A percentile compares a stretch with the other conserved stretches of the same genome.
Conservation (phyloP, 2,797 vertebrate species). For the Onychomys arenicola region DNA sequence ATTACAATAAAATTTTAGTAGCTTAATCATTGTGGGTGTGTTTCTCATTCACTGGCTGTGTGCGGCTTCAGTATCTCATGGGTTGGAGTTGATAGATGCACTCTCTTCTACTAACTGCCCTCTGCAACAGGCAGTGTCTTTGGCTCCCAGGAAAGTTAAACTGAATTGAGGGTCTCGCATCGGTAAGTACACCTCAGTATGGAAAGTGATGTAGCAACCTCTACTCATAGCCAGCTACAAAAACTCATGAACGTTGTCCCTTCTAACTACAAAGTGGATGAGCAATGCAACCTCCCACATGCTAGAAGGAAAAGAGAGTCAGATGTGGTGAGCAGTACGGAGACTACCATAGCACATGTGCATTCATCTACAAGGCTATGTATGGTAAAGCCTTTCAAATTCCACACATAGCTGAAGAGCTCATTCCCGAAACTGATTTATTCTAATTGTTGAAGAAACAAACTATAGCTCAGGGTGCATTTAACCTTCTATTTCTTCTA, state of each 20-base stretch:
- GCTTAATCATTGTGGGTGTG: background rate
- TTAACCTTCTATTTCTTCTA: slow-evolving; percentile 42
- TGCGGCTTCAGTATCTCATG: background rate
- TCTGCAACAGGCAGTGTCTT: background rate
- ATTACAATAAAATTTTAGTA: slow-evolving; percentile 2
- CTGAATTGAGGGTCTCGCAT: background rate
- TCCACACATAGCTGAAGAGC: background rate
- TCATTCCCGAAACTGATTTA: slow-evolving; percentile 14
- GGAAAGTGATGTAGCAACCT: background rate
- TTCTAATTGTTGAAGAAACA: slow-evolving; percentile 37
- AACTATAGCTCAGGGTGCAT: background rate
- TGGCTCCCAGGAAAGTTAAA: background rate
- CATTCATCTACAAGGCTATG: background rate
- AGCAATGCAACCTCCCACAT: background rate
- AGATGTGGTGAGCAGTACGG: background rate
- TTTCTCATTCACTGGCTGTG: background rate
- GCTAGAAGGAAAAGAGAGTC: background rate
- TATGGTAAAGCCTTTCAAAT: slow-evolving; percentile 17
- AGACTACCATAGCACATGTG: background rate
- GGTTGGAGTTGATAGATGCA: background rate
- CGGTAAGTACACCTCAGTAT: background rate
- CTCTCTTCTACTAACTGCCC: background rate
- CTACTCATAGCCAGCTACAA: background rate
- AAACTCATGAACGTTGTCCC: background rate
- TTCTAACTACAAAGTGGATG: background rate